phyloP scores from a whole-genome alignment of 1,140 invertebrate species.

The Calosoma granatense region DNA sequence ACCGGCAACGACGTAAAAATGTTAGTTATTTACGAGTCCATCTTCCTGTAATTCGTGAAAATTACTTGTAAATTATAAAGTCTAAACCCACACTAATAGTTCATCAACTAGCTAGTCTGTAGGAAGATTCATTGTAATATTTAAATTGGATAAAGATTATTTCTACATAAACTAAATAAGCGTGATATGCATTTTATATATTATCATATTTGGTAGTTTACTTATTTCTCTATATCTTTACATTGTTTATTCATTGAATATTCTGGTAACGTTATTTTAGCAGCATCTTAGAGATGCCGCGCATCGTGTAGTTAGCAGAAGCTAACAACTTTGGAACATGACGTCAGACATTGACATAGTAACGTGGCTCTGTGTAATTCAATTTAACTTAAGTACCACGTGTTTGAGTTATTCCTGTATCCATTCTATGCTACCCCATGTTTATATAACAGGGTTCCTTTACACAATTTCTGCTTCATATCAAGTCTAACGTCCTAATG shows the following conservation, averaged over 20 bases:
- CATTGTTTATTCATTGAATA: no score
- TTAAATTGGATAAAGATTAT: no score
- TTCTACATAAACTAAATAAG: no score
- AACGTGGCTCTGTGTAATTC: not conserved
- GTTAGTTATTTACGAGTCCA: not conserved
- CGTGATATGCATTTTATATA: no score
- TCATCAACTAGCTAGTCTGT: no score
- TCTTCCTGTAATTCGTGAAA: not conserved
- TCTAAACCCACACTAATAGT: not conserved
- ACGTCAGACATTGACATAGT: not conserved
- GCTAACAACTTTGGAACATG: not conserved
- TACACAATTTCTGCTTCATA: not conserved
- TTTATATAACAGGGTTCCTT: not conserved
- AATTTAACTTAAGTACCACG: not conserved
- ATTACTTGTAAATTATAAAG: slow-evolving; percentile 7
- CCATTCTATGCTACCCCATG: not conserved
- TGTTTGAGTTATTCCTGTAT: not conserved
- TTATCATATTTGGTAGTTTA: no score
- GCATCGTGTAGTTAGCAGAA: no score
- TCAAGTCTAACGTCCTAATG: not conserved
- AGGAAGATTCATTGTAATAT: no score
- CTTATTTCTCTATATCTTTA: no score
- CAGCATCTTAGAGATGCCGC: no score
- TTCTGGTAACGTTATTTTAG: no score
- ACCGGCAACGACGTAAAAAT: not conserved